phyloP scores from a whole-genome alignment of 2,113 vertebrate species.

The Daubentonia madagascariensis region DNA sequence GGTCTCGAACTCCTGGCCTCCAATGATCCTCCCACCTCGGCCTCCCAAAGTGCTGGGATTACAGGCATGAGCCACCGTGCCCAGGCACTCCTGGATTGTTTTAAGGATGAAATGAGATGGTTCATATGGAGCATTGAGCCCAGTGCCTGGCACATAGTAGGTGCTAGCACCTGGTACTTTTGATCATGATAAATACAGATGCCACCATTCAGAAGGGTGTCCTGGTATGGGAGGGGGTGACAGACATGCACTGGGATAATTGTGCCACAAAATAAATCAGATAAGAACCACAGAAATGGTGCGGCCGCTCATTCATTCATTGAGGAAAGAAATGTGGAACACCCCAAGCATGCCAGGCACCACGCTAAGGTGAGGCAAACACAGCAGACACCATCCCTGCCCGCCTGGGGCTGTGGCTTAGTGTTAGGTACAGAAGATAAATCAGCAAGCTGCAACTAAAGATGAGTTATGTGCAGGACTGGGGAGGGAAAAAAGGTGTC shows the following conservation, averaged over 20 bases:
- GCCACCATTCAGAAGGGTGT: no score
- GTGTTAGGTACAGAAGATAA: neutral
- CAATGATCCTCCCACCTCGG: no score
- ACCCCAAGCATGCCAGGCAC: rapidly evolving
- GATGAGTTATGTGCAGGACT: neutral
- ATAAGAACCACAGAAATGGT: neutral
- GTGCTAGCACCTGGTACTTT: neutral
- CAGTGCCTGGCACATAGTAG: neutral
- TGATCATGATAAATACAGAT: neutral
- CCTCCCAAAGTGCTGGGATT: no score
- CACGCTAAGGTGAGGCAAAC: rapidly evolving
- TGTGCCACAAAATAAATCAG: neutral
- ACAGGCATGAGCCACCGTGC: no score
- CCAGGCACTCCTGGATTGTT: neutral
- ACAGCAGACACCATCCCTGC: no score
- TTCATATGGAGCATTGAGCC: neutral
- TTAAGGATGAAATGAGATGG: neutral
- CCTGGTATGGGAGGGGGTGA: neutral
- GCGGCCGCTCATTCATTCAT: neutral
- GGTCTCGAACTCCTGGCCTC: neutral
- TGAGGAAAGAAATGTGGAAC: neutral
- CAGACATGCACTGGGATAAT: no score
- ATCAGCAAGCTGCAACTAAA: rapidly evolving
- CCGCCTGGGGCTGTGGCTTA: rapidly evolving
- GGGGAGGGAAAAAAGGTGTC: no score